Conservation (phyloP, 2,113 vertebrate genomes). For the Cariama cristata region DNA sequence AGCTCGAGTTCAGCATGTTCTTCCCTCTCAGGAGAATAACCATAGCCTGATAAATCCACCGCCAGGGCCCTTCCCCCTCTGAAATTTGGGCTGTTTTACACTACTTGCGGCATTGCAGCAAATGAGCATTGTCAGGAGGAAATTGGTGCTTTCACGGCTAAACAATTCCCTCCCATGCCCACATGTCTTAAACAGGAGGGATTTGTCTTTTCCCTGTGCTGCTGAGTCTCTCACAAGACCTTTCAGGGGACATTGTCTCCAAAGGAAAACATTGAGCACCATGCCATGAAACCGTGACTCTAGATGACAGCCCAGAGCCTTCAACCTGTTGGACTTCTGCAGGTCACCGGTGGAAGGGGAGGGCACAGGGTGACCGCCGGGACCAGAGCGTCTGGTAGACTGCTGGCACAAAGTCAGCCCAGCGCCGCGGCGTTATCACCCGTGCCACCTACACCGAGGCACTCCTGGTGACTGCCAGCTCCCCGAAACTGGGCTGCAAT, state of each 20-base stretch:
- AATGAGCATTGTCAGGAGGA: not conserved
- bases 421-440: rapidly evolving
- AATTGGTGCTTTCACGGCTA: not conserved
- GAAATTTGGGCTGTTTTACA: not conserved
- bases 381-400: not conserved
- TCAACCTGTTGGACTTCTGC: not conserved
- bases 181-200: not conserved
- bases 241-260: not conserved
- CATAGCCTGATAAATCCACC: not conserved
- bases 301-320: not conserved
- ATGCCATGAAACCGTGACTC: not conserved
- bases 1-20: not conserved
- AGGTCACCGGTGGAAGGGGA: not conserved
- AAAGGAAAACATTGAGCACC: not conserved
- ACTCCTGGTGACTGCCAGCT: not conserved
- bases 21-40: not conserved
- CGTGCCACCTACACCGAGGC: not conserved
- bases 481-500: not conserved
- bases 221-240: not conserved
- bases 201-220: not conserved
- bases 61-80: not conserved
- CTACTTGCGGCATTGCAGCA: rapidly evolving
- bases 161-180: not conserved
- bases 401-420: not conserved
- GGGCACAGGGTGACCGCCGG: rapidly evolving